Conservation (phyloP, 2,888 invertebrate genomes). For the Dioctria rufipes region DNA sequence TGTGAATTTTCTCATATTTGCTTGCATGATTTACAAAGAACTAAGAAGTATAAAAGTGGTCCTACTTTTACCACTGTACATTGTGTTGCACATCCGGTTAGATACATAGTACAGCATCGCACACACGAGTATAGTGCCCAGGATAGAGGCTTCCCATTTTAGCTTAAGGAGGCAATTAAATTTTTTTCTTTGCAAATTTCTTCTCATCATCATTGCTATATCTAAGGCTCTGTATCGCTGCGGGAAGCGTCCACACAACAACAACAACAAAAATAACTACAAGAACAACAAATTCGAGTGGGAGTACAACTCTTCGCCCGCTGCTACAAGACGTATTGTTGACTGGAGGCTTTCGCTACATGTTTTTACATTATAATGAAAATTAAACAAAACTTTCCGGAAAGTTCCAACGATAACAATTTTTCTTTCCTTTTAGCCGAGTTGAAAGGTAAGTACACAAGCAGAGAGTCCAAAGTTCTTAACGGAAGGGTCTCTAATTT, state of each 20-base stretch:
- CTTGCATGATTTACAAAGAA: slow-evolving; percentile 38
- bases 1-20: slow-evolving; percentile 40
- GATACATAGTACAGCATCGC: no score
- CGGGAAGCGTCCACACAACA: no score
- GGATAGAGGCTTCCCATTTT: neutral
- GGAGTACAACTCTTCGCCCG: neutral
- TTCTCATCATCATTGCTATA: slow-evolving; percentile 22
- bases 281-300: no score
- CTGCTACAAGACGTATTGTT: slow-evolving; percentile 30
- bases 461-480: slow-evolving; percentile 38
- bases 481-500: slow-evolving; percentile 31
- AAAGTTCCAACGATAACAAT: slow-evolving; percentile 47
- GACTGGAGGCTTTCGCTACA: slow-evolving; percentile 49
- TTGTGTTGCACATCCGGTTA: no score
- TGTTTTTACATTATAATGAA: slow-evolving; percentile 53
- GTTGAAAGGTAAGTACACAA: slow-evolving; percentile 49
- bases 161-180: slow-evolving; percentile 44
- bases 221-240: no score
- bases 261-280: no score
- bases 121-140: neutral
- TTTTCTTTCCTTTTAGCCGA: slow-evolving; percentile 45
- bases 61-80: no score
- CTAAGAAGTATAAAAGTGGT: neutral
- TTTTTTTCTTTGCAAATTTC: slow-evolving; percentile 29
- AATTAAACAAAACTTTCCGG: slow-evolving; percentile 53